Conservation (phyloP, 2,113 vertebrate species). For the Synchiropus splendidus region DNA sequence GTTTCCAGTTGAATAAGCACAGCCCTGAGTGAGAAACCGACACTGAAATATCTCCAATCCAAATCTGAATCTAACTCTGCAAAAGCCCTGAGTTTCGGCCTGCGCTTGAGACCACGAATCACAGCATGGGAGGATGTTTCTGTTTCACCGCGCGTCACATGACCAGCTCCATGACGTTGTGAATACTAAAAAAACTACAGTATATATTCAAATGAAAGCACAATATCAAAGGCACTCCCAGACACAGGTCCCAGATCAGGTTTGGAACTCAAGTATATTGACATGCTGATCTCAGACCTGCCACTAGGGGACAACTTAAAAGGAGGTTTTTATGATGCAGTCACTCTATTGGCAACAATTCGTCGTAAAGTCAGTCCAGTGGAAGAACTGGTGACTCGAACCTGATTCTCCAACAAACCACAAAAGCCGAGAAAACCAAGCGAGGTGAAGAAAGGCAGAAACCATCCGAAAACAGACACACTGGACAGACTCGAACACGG, state of each 20-base stretch:
- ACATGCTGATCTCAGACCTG: constrained; percentile 33
- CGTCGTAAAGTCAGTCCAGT: constrained; percentile 25
- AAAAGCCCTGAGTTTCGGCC: constrained; percentile 59
- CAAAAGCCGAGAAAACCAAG: constrained; percentile 16
- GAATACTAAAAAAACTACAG: constrained; percentile 1
- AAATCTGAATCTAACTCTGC: constrained; percentile 55
- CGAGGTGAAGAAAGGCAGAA: constrained; percentile 8
- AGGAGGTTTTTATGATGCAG: constrained; percentile 16
- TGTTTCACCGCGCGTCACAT: constrained; percentile 1
- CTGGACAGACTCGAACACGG: constrained; percentile 46
- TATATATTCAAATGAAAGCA: too few species aligned
- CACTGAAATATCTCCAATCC: constrained; percentile 27
- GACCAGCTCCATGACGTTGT: constrained; percentile 2
- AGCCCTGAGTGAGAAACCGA: constrained; percentile 45
- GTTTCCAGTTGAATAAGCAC: constrained; percentile 39
- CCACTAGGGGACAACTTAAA: constrained; percentile 39
- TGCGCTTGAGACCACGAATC: constrained; percentile 37
- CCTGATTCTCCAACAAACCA: constrained; percentile 40
- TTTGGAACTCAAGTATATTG: background rate
- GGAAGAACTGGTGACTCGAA: constrained; percentile 29
- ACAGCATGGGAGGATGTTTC: constrained; percentile 47
- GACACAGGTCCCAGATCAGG: constrained; percentile 38
- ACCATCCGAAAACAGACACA: constrained; percentile 35
- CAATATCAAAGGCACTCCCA: constrained; percentile 43
- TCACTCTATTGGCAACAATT: constrained; percentile 18